Conservation (phyloP, 2,113 vertebrate species). For the Diadophis punctatus region DNA sequence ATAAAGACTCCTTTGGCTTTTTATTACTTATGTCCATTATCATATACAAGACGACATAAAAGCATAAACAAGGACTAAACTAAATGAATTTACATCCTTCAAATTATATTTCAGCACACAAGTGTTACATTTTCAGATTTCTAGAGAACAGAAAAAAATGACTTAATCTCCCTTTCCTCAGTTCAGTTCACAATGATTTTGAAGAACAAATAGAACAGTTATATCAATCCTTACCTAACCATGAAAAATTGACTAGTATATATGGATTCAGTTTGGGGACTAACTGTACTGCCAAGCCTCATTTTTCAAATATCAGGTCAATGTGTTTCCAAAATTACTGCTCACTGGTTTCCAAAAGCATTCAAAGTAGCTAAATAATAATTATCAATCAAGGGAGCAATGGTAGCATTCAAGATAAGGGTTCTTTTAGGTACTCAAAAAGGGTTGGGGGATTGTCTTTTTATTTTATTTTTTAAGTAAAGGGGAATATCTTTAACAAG, state of each 20-base stretch:
- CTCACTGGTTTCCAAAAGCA: background rate
- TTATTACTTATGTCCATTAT: background rate
- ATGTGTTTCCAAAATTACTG: background rate
- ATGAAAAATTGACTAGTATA: background rate
- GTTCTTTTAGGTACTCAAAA: background rate
- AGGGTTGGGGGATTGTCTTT: background rate
- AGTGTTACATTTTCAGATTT: background rate
- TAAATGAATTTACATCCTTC: background rate
- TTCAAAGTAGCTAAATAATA: background rate
- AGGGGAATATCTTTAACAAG: background rate
- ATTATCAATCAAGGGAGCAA: background rate
- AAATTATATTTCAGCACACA: background rate
- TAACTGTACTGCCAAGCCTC: background rate
- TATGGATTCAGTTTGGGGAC: background rate
- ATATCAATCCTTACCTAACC: background rate
- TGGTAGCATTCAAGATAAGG: background rate
- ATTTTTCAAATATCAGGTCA: background rate
- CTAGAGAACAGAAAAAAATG: background rate
- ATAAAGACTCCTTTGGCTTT: background rate
- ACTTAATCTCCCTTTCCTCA: background rate
- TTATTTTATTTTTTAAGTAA: background rate
- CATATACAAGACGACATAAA: background rate
- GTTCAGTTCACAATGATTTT: background rate
- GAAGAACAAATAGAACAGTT: background rate
- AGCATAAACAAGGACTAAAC: background rate